Conservation (phyloP, 2,797 vertebrate genomes). For the Macrochelys suwanniensis region DNA sequence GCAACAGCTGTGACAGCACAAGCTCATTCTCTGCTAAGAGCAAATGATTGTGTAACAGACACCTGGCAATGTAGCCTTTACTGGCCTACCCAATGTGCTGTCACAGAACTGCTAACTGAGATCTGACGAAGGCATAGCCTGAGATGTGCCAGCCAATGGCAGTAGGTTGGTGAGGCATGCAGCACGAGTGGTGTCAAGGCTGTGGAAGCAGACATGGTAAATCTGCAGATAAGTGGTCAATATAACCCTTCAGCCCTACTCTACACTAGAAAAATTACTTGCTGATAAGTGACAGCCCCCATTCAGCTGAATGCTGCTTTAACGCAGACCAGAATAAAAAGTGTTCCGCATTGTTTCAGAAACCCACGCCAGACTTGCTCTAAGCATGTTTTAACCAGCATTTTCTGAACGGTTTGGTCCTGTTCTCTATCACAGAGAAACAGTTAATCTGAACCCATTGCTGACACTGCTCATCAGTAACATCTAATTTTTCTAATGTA, state of each 20-base stretch:
- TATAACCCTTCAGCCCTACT: not conserved
- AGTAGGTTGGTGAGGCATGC: not conserved
- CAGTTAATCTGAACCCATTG: not conserved
- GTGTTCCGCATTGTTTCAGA: not conserved
- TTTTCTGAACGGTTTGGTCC: too few species aligned
- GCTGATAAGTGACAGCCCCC: not conserved
- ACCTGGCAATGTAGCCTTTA: not conserved
- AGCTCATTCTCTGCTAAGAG: not conserved
- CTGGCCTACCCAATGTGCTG: not conserved
- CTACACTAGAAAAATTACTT: not conserved
- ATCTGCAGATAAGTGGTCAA: not conserved
- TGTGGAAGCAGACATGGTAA: not conserved
- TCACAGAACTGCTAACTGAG: not conserved
- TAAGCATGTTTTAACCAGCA: too few species aligned
- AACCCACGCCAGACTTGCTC: too few species aligned
- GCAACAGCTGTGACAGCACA: not conserved
- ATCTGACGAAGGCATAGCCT: not conserved
- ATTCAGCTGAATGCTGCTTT: not conserved
- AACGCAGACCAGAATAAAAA: not conserved
- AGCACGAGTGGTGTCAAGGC: not conserved
- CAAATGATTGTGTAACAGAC: not conserved
- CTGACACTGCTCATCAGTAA: not conserved
- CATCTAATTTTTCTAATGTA: not conserved
- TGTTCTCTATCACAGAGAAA: not conserved
- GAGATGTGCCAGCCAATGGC: not conserved